Percentiles rank a stretch among this genome's conserved stretches.
Conservation (phyloP, 2,797 vertebrate species). For the Hylomyscus alleni region DNA sequence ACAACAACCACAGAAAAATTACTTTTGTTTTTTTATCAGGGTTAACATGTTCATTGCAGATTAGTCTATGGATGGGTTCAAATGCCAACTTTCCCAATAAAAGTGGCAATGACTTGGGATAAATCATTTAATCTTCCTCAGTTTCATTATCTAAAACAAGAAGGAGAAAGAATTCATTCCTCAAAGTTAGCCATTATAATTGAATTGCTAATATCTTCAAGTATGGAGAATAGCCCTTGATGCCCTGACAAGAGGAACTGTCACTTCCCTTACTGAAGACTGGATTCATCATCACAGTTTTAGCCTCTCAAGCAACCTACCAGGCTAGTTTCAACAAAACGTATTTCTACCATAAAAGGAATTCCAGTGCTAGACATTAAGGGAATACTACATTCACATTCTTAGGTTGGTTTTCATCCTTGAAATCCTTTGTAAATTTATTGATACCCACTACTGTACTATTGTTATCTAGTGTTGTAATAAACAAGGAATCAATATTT, state of each 20-base stretch:
- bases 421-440: conserved; percentile 42
- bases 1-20: neutral
- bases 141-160: conserved; percentile 20
- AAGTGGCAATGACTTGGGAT: neutral
- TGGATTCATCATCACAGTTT: neutral
- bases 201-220: neutral
- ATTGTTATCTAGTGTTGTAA: neutral
- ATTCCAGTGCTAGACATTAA: neutral
- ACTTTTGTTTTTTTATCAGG: neutral
- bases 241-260: neutral
- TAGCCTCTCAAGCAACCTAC: neutral
- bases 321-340: conserved; percentile 46
- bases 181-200: neutral
- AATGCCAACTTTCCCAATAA: neutral
- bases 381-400: neutral
- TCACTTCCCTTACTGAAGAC: neutral
- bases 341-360: neutral
- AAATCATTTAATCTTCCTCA: neutral
- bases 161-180: neutral
- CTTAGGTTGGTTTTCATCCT: conserved; percentile 26
- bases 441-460: conserved; percentile 23
- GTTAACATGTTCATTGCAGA: neutral
- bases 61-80: neutral
- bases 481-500: neutral
- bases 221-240: neutral